Evolutionary conservation across 1,140 invertebrate species (phyloP).

Genomic region (Teleogryllus occipitalis): DNA sequence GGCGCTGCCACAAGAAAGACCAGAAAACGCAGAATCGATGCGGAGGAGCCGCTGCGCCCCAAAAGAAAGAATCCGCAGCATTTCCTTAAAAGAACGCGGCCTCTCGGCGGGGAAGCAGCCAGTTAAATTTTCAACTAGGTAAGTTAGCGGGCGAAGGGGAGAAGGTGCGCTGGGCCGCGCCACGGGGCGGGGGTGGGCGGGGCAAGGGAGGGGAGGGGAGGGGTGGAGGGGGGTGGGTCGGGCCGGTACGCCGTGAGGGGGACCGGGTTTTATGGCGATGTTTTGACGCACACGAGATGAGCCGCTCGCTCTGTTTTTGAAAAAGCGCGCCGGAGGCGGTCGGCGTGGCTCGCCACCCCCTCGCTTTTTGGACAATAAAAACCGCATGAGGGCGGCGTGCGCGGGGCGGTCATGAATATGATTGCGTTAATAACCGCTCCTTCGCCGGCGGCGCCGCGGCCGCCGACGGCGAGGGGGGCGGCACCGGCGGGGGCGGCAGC

Average conservation of each 20-base stretch:
- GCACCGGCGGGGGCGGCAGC: too few species aligned
- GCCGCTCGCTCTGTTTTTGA: neutral
- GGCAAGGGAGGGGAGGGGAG: too few species aligned
- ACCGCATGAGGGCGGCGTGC: neutral
- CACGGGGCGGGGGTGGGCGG: too few species aligned
- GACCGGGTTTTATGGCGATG: neutral
- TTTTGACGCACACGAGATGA: neutral
- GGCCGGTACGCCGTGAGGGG: too few species aligned
- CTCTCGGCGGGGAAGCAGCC: neutral
- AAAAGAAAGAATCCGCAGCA: too few species aligned
- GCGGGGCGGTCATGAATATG: neutral
- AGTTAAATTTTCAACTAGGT: constrained; percentile 1
- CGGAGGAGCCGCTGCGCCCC: too few species aligned
- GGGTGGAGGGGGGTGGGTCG: too few species aligned
- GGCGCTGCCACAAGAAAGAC: too few species aligned
- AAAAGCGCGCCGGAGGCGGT: neutral
- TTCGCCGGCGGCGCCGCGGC: too few species aligned
- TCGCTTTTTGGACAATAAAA: neutral
- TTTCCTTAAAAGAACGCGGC: too few species aligned
- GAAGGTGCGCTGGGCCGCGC: neutral
- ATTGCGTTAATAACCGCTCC: neutral
- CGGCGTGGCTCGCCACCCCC: neutral
- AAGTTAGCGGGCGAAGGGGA: neutral
- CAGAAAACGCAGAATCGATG: too few species aligned
- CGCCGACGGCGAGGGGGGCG: too few species aligned